A percentile compares a stretch with the other conserved stretches of the same genome.
phyloP scores from a whole-genome alignment of 2,113 vertebrate species.

The Pongo abelii region DNA sequence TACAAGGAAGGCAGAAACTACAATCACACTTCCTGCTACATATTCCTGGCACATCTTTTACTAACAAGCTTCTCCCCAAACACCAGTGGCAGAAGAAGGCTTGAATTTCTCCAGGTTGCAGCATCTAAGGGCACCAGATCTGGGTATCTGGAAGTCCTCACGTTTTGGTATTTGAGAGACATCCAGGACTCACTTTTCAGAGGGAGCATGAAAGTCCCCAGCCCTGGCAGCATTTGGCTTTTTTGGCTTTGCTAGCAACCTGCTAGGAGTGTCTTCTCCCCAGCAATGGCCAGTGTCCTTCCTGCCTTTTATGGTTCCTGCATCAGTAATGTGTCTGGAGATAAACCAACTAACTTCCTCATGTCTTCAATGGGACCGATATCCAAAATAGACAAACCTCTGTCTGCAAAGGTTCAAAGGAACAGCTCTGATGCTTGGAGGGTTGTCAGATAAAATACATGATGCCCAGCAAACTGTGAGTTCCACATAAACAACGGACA shows the following conservation, averaged over 20 bases:
- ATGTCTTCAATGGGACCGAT: rapidly evolving
- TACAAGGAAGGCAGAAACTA: not conserved
- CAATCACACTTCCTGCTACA: not conserved
- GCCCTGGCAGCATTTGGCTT: not conserved
- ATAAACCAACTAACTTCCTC: not conserved
- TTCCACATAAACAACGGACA: not conserved
- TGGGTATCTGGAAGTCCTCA: rapidly evolving
- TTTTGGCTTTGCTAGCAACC: not conserved
- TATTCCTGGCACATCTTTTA: not conserved
- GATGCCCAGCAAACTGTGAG: not conserved
- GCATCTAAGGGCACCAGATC: rapidly evolving
- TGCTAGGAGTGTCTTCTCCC: not conserved
- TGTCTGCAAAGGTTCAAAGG: not conserved
- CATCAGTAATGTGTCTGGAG: not conserved
- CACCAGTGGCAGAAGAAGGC: not conserved
- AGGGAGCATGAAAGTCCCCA: not conserved
- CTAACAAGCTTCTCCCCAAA: not conserved
- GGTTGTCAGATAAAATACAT: not conserved
- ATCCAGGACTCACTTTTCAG: not conserved
- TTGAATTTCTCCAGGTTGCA: not conserved
- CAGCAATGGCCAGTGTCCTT: not conserved
- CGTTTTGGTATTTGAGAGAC: rapidly evolving
- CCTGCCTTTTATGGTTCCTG: not conserved
- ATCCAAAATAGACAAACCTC: not conserved
- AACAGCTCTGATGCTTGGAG: not conserved